Conservation (phyloP, 2,113 vertebrate genomes). For the Neopipo cinnamomea region DNA sequence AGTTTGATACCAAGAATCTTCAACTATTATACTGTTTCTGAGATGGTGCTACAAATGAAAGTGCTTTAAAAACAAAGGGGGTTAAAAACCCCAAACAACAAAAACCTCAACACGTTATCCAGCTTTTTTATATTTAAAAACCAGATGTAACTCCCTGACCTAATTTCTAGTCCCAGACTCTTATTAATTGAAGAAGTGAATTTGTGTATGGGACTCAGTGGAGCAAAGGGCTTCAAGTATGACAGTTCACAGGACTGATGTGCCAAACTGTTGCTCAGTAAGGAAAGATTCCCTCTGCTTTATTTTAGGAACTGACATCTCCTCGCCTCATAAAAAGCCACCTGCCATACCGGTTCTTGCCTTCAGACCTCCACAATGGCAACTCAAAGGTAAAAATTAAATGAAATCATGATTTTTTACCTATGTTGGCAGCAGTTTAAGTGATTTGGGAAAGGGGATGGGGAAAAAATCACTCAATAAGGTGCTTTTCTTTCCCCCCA, state of each 20-base stretch:
- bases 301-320: conserved; percentile 88
- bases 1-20: not conserved
- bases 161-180: not conserved
- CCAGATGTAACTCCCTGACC: not conserved
- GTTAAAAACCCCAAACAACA: not conserved
- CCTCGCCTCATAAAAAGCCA: conserved; percentile 98
- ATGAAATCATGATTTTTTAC: accelerated
- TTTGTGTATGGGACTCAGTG: not conserved
- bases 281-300: not conserved
- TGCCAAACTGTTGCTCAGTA: not conserved
- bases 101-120: not conserved
- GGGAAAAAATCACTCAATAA: not conserved
- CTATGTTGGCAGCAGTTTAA: not conserved
- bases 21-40: not conserved
- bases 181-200: not conserved
- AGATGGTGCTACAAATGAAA: not conserved
- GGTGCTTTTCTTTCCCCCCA: not conserved
- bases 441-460: not conserved
- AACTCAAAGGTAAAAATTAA: conserved; percentile 87
- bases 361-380: conserved; percentile 90
- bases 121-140: not conserved
- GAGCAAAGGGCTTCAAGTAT: not conserved
- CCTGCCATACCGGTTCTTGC: conserved; percentile 93
- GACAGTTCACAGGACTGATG: not conserved
- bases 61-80: not conserved